Percentiles rank a stretch among this genome's conserved stretches.
Evolutionary conservation across 2,113 vertebrate genomes (phyloP).

Genomic region (Gracilinanus agilis): DNA sequence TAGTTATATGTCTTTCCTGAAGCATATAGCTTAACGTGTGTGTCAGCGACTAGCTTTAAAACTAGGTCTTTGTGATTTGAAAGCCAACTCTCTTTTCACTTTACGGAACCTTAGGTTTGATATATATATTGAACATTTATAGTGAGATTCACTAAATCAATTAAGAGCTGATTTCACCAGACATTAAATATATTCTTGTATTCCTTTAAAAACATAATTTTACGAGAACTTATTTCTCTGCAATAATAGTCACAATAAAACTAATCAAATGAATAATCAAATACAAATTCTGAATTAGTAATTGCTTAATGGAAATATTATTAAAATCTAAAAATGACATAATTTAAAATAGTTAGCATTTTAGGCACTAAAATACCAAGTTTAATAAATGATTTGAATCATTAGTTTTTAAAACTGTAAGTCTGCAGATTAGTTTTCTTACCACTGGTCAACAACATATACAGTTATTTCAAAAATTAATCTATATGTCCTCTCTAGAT

Average conservation of each 20-base stretch:
- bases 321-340: constrained; percentile 10
- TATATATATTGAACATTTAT: neutral
- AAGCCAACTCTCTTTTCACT: neutral
- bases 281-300: constrained; percentile 44
- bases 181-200: constrained; percentile 54
- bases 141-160: constrained; percentile 37
- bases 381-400: constrained; percentile 55
- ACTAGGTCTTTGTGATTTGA: neutral
- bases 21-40: neutral
- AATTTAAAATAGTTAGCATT: constrained; percentile 54
- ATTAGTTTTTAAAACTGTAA: constrained; percentile 34
- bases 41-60: neutral
- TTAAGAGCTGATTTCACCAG: neutral
- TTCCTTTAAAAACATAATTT: constrained; percentile 33
- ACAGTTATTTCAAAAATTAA: constrained; percentile 9
- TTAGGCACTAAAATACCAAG: constrained; percentile 44
- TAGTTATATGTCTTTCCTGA: neutral
- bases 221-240: constrained; percentile 36
- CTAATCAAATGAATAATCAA: constrained; percentile 61
- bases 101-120: neutral
- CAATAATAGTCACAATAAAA: constrained; percentile 43
- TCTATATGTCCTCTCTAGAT: neutral
- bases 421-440: constrained; percentile 44
- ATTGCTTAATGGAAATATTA: constrained; percentile 45
- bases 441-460: constrained; percentile 14